Conservation (phyloP, 2,113 vertebrate genomes). For the Nothoprocta pentlandii region DNA sequence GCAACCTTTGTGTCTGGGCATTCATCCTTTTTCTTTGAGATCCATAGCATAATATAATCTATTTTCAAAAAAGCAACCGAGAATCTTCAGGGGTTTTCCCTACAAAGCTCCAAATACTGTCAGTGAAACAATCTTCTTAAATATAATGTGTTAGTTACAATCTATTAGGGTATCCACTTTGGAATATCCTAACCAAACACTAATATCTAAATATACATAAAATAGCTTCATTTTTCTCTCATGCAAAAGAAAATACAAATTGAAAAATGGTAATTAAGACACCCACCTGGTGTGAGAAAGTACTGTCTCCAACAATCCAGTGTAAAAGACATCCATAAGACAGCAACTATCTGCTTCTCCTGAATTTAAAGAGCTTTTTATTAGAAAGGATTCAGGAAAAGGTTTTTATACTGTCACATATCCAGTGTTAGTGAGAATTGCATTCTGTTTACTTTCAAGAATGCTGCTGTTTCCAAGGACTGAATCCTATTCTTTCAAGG, state of each 20-base stretch:
- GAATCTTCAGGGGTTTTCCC: background rate
- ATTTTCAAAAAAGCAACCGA: background rate
- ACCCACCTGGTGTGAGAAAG: background rate
- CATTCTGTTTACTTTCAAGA: background rate
- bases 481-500: background rate
- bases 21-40: background rate
- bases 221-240: background rate
- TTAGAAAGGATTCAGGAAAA: background rate
- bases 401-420: background rate
- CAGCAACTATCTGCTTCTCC: background rate
- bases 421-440: background rate
- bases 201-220: background rate
- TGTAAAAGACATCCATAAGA: background rate
- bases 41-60: background rate
- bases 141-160: background rate
- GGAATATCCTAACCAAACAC: background rate
- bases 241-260: background rate
- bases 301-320: background rate
- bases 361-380: background rate
- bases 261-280: background rate
- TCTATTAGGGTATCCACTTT: background rate
- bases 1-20: background rate
- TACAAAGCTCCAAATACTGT: background rate
- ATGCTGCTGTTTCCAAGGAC: background rate
- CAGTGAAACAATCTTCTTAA: background rate